phyloP scores from a whole-genome alignment of 2,888 invertebrate species.

The Diachrysia chrysitis region DNA sequence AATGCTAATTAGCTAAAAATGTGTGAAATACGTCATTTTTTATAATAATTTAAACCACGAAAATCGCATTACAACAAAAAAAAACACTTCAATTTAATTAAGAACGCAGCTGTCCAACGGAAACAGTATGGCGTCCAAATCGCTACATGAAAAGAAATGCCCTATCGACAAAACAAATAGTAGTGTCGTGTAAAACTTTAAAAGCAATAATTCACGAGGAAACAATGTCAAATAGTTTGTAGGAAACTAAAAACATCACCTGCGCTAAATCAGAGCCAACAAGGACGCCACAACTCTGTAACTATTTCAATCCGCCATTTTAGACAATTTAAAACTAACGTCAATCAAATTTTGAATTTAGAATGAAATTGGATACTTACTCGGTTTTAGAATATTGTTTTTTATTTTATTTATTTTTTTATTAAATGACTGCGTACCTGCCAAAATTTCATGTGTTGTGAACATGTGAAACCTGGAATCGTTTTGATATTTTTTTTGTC shows the following conservation, averaged over 20 bases:
- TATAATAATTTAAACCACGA: too few species aligned
- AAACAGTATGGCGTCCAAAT: slow-evolving; percentile 43
- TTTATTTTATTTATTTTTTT: not conserved
- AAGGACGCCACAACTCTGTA: slow-evolving; percentile 37
- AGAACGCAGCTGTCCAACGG: slow-evolving; percentile 40
- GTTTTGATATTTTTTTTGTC: not conserved
- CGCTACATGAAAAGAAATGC: slow-evolving; percentile 37
- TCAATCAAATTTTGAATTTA: slow-evolving; percentile 2
- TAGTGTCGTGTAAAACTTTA: slow-evolving; percentile 50
- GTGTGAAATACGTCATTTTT: too few species aligned
- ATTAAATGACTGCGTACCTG: not conserved
- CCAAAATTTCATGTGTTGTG: not conserved
- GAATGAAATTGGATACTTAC: slow-evolving; percentile 1
- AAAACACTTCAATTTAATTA: slow-evolving; percentile 24
- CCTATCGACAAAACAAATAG: slow-evolving; percentile 50
- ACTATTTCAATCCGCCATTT: slow-evolving; percentile 25
- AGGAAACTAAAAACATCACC: slow-evolving; percentile 47
- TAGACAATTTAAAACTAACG: slow-evolving; percentile 9
- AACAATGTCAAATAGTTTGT: slow-evolving; percentile 52
- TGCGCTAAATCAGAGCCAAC: slow-evolving; percentile 50
- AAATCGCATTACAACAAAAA: too few species aligned
- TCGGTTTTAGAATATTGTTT: not conserved
- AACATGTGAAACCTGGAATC: not conserved
- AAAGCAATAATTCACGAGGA: slow-evolving; percentile 46
- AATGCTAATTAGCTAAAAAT: too few species aligned